Evolutionary conservation across 2,113 vertebrate genomes (phyloP).

Genomic region (Chitala chitala): DNA sequence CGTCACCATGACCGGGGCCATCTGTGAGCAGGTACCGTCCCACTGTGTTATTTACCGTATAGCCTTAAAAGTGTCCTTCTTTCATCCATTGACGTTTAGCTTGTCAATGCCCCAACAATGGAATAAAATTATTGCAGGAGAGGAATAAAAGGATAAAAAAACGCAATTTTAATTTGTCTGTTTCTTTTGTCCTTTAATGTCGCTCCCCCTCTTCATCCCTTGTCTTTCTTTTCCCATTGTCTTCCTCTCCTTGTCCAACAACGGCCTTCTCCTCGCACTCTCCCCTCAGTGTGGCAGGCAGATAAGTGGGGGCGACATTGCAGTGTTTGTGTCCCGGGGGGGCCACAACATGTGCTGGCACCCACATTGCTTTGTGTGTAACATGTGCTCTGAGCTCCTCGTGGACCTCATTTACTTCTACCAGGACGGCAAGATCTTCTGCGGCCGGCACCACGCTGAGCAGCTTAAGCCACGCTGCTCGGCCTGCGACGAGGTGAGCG

Average conservation of each 20-base stretch:
- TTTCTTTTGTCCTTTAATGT: neutral
- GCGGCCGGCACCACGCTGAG: conserved; percentile 89
- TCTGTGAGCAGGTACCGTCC: conserved; percentile 81
- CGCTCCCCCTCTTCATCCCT: neutral
- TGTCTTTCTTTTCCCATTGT: neutral
- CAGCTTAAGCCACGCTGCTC: conserved; percentile 92
- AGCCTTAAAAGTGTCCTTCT: neutral
- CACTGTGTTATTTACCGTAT: neutral
- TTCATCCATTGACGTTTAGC: neutral
- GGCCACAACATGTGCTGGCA: conserved; percentile 92
- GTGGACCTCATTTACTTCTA: conserved; percentile 97
- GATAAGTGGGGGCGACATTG: conserved; percentile 90
- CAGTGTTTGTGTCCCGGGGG: conserved; percentile 82
- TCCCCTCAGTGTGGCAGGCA: conserved; percentile 79
- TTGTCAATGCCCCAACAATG: neutral
- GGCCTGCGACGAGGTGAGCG: conserved; percentile 86
- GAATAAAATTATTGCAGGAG: neutral
- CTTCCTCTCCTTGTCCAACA: neutral
- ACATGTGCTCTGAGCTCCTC: conserved; percentile 83
- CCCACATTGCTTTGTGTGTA: conserved; percentile 91
- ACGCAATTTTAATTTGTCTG: neutral
- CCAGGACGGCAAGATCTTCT: conserved; percentile 93
- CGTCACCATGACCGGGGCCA: conserved; percentile 82
- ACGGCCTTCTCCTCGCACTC: neutral
- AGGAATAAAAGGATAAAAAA: neutral